phyloP scores from a whole-genome alignment of 1,140 invertebrate genomes.

The Nebria ingens region DNA sequence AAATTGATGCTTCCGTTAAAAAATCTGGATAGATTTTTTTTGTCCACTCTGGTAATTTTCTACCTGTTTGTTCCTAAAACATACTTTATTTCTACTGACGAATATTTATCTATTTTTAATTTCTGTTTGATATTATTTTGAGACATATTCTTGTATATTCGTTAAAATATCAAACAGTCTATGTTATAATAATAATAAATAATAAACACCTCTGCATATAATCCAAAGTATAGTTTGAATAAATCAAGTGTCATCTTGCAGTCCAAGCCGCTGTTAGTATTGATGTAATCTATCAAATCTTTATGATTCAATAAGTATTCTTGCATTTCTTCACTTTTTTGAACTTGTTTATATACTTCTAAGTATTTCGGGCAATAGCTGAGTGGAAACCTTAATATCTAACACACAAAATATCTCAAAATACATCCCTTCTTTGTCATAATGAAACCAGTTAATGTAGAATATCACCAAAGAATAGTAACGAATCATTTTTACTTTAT shows the following conservation, averaged over 20 bases:
- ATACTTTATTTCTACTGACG: too few species aligned
- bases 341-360: background rate
- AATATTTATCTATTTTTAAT: too few species aligned
- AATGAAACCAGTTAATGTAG: too few species aligned
- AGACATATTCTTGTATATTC: too few species aligned
- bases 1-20: background rate
- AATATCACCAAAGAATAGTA: too few species aligned
- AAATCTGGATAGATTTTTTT: conserved; percentile 9
- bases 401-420: background rate
- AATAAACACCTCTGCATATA: background rate
- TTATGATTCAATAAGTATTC: background rate
- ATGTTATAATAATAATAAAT: background rate
- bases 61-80: background rate
- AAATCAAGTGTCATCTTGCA: background rate
- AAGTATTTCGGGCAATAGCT: background rate
- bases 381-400: background rate
- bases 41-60: conserved; percentile 1
- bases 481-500: too few species aligned
- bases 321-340: background rate
- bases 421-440: background rate
- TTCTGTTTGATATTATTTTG: too few species aligned
- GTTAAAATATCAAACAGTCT: background rate
- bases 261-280: background rate
- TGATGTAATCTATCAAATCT: background rate
- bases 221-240: background rate